Evolutionary conservation across 2,888 invertebrate genomes (phyloP), one percentile per base, ranked within the genome.

Genomic region (Macrosiphum euphorbiae): DNA sequence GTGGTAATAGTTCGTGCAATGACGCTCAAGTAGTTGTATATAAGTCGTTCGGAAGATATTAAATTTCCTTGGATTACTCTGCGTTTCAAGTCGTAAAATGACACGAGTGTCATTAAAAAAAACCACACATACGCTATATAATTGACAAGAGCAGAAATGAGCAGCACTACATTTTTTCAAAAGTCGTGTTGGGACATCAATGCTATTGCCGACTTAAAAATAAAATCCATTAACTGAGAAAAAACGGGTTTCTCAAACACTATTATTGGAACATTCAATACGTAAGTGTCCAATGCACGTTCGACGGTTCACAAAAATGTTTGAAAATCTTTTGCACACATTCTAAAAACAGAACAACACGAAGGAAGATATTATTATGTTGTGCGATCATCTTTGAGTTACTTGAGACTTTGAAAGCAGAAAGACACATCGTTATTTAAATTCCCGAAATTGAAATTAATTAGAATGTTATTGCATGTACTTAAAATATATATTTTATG

Each of bases 31-130:
- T 55, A 88, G 88, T 88, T 55, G 41, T 85, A 55, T 88, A 88
- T 88, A 88, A 55, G 52, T 41, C 88, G 55, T 55, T 55, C 20
- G 88, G 58, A 89, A 41, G 88, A 89, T 89, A 89, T 89, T 89
- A 89, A 89, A 90, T 90, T 90, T 90, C 67, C 26, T 47, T 67
- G 67, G n/a, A 58, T 90, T 67, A 28, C 61, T 11, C 67, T 44
- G 44, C 61, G 47, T 67, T 67, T 67, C 47, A n/a, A 90, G 61
- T 61, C 78, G 35, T 52, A 90, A 90, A 78, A 90, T 84, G 90
- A 90, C 78, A 52, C 50, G 35, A 90, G 35, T n/a, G 50, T 78
- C 52, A 90, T 78, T 50, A 90, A 90, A 89, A 61, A 50, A 90
- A 61, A 67, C 47, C 61, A n/a, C 47, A 61, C 44, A 67, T 90